These are phyloP conservation scores for Donacobius atricapilla DNA, from an alignment of 2,113 vertebrate species.

Conservation along the genomic window DNA sequence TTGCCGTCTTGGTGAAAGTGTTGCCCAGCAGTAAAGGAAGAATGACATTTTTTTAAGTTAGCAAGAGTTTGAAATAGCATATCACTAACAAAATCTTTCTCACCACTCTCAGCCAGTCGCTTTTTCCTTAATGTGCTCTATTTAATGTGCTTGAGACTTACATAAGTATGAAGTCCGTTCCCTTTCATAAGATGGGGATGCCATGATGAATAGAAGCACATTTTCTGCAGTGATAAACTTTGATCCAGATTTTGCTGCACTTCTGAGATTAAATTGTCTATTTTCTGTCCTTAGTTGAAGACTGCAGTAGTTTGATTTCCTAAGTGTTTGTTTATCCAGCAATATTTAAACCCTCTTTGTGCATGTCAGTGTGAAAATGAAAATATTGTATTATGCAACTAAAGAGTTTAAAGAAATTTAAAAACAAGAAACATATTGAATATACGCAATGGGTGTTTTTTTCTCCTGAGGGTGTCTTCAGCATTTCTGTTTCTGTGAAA, in stretches of 20 bases:
- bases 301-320: not conserved
- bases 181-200: not conserved
- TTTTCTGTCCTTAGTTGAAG: not conserved
- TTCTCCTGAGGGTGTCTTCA: not conserved
- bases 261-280: not conserved
- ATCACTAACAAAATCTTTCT: not conserved
- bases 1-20: not conserved
- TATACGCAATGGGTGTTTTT: not conserved
- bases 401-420: not conserved
- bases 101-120: not conserved
- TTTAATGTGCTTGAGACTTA: not conserved
- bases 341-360: not conserved
- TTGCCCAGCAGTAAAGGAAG: not conserved
- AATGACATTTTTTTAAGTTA: not conserved
- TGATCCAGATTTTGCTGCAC: not conserved
- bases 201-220: not conserved
- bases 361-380: not conserved
- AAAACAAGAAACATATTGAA: not conserved
- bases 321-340: not conserved
- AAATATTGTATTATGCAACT: not conserved
- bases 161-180: not conserved
- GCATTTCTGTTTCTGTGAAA: not conserved
- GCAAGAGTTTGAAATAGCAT: not conserved
- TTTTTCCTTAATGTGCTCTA: not conserved
- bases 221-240: not conserved